phyloP scores from a whole-genome alignment of 1,140 invertebrate species.

The Ptiloglossa arizonensis region DNA sequence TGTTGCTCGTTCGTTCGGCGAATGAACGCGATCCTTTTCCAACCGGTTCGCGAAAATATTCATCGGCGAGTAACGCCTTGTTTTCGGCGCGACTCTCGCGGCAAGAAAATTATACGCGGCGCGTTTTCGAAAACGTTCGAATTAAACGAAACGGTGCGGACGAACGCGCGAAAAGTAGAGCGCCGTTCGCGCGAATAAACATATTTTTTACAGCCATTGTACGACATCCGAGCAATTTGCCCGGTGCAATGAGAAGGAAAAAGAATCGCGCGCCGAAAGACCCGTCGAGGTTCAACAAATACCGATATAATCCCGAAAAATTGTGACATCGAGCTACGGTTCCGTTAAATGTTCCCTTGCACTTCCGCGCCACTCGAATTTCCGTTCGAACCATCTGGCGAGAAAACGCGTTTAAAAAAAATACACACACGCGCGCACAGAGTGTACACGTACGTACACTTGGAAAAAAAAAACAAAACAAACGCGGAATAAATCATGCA shows the following conservation, averaged over 20 bases:
- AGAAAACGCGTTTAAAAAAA: background rate
- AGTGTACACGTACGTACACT: too few relatives aligned
- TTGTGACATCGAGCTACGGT: background rate
- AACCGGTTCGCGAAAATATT: background rate
- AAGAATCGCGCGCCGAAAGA: constrained; percentile 13
- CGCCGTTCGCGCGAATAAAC: constrained; percentile 13
- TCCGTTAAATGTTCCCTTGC: too few relatives aligned
- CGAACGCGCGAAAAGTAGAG: background rate
- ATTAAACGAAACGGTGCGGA: background rate
- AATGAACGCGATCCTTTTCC: background rate
- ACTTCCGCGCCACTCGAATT: too few relatives aligned
- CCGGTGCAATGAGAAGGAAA: background rate
- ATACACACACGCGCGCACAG: too few relatives aligned
- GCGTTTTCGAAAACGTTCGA: background rate
- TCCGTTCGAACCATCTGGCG: too few relatives aligned
- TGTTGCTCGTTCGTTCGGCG: background rate
- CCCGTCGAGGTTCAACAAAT: constrained; percentile 21
- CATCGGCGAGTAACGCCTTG: background rate
- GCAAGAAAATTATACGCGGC: too few relatives aligned
- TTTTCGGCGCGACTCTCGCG: background rate
- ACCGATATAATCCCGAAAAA: constrained; percentile 47
- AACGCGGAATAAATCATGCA: background rate
- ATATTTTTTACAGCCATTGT: constrained; percentile 31
- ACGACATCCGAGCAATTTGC: constrained; percentile 19
- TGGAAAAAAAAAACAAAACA: too few relatives aligned